A percentile compares a stretch with the other conserved stretches of the same genome.
These are phyloP conservation scores for Mythimna albipuncta DNA, from an alignment of 2,888 invertebrate species.

Conservation along the genomic window DNA sequence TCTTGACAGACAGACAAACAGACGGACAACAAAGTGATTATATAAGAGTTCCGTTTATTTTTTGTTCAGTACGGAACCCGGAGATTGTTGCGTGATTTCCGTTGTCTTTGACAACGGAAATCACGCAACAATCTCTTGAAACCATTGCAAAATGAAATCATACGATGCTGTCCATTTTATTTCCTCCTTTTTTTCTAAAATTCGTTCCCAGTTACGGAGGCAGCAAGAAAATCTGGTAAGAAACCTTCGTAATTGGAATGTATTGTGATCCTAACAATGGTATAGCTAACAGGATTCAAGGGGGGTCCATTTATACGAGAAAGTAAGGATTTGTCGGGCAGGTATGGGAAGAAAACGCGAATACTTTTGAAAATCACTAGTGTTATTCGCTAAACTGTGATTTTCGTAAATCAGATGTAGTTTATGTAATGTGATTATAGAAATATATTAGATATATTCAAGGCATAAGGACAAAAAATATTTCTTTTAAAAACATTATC, in stretches of 20 bases:
- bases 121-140: constrained; percentile 7
- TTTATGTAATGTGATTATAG: constrained; percentile 4
- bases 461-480: background rate
- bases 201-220: constrained; percentile 50
- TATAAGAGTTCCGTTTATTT: no score
- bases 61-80: no score
- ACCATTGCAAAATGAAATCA: constrained; percentile 30
- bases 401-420: background rate
- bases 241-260: constrained; percentile 74
- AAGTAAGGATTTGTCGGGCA: constrained; percentile 66
- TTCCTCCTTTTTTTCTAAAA: constrained; percentile 42
- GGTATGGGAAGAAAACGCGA: constrained; percentile 47
- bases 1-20: no score
- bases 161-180: constrained; percentile 39
- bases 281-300: constrained; percentile 70
- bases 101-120: background rate
- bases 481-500: background rate
- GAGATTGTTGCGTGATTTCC: no score
- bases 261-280: constrained; percentile 78
- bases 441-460: background rate
- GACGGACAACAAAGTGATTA: no score
- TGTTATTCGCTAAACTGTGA: constrained; percentile 20
- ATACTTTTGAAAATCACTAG: constrained; percentile 44
- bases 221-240: constrained; percentile 59
- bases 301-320: constrained; percentile 71